Evolutionary conservation across 2,113 vertebrate species (phyloP).

Genomic region (Falco punctatus): DNA sequence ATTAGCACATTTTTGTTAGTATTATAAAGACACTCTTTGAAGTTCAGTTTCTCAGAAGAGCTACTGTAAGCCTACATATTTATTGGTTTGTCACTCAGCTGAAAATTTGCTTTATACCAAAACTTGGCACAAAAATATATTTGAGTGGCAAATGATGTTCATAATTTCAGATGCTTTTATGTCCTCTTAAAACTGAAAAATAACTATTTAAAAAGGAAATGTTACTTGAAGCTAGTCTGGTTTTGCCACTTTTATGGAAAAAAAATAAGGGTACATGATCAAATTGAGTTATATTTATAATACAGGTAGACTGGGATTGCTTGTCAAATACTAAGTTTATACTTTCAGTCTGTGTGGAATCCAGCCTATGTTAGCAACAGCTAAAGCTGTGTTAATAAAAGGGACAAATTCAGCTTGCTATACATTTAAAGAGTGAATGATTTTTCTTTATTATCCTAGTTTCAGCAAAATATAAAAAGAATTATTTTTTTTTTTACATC

Average conservation of each 20-base stretch:
- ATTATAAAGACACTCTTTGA: neutral
- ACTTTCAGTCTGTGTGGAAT: neutral
- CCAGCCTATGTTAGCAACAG: neutral
- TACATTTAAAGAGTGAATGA: neutral
- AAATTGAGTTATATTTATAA: neutral
- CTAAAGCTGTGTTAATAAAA: neutral
- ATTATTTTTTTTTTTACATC: neutral
- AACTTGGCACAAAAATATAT: conserved; percentile 34
- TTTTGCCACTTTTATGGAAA: neutral
- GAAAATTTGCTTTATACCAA: conserved; percentile 32
- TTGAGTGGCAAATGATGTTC: conserved; percentile 16
- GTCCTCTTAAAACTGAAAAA: conserved; percentile 26
- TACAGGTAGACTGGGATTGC: neutral
- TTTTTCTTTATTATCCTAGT: neutral
- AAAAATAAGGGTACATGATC: neutral
- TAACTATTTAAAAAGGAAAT: conserved; percentile 2
- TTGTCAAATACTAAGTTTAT: neutral
- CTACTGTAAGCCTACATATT: neutral
- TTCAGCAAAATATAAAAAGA: neutral
- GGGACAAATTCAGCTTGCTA: neutral
- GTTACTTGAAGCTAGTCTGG: neutral
- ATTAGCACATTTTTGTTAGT: conserved; percentile 25
- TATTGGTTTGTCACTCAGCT: conserved; percentile 40
- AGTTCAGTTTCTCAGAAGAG: conserved; percentile 19
- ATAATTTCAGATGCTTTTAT: conserved; percentile 13